Percentiles rank a stretch among this genome's conserved stretches.
Evolutionary conservation across 2,797 vertebrate genomes (phyloP).

Genomic region (Ceyx erithaca): DNA sequence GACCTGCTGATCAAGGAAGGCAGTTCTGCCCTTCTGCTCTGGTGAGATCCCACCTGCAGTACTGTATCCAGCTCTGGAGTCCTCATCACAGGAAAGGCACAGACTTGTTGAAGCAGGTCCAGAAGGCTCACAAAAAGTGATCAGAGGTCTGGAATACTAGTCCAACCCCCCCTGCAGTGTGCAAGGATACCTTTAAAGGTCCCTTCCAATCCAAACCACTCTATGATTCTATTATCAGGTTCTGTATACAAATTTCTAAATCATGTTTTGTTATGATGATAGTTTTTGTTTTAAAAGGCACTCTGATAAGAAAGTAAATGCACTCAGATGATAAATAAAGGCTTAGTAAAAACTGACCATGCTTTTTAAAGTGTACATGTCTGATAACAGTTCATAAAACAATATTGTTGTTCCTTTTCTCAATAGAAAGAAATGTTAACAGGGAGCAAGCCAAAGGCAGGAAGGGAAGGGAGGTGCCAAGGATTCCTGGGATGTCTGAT

Average conservation of each 20-base stretch:
- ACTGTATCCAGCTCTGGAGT: not conserved
- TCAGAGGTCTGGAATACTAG: not conserved
- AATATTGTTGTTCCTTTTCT: slow-evolving; percentile 50
- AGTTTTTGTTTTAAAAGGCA: not conserved
- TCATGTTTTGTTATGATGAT: not conserved
- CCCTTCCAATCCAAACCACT: not conserved
- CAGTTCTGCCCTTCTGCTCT: not conserved
- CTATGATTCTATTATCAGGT: not conserved
- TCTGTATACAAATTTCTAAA: not conserved
- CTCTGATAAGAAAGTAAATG: not conserved
- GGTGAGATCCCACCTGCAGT: not conserved
- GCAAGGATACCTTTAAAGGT: not conserved
- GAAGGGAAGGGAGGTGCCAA: slow-evolving; percentile 33
- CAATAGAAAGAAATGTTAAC: slow-evolving; percentile 32
- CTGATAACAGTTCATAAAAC: slow-evolving; percentile 53
- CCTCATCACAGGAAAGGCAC: not conserved
- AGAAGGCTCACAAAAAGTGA: not conserved
- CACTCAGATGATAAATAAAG: not conserved
- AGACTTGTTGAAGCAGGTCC: not conserved
- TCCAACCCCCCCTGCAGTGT: too few species aligned
- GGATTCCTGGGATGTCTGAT: not conserved
- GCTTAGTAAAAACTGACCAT: not conserved
- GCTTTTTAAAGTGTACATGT: slow-evolving; percentile 10
- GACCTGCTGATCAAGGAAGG: not conserved
- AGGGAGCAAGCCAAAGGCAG: slow-evolving; percentile 8